Evolutionary conservation across 2,888 invertebrate genomes (phyloP), one percentile per base, ranked within the genome.

Genomic region (Argyresthia albistria): DNA sequence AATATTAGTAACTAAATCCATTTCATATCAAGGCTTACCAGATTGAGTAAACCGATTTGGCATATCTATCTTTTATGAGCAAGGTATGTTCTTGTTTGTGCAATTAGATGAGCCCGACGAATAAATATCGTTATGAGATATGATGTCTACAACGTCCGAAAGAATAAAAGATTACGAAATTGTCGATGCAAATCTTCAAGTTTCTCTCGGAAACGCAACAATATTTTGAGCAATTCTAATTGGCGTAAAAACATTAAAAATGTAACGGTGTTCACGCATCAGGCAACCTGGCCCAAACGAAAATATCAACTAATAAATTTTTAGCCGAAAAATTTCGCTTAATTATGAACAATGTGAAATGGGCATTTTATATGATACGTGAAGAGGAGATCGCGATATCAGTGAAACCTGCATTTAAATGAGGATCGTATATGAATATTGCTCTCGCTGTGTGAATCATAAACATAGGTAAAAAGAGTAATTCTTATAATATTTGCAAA

Each of bases 281-380:
- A 43, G 46, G 50, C 14, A 4, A 48, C 46, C 9, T 42, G 42
- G 4, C 45, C 15, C 12, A 15, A 36, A 12, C 43, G 36, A 43
- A 49, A 53, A 46, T 37, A 43, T 53, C 35, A 35, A 14, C 45
- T 45, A 51, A 51, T 51, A 49, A n/a, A 45, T 45, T 43, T 35
- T 36, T 15, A 45, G 51, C 48, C 48, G 12, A 51, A 55, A 56
- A 53, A 55, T 53, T 53, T 51, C 36, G 54, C 60, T 65, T 73
- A 71, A 72, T 71, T 71, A 72, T 66, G 64, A 68, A 57, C 65
- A 59, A 68, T 66, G 66, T 64, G 65, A 59, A 66, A 62, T 67
- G 65, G 60, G 59, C 69, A 71, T 71, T 70, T 71, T 68, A 66
- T 70, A 62, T 64, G 64, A 68, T 66, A 60, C 65, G 65, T 64